phyloP scores from a whole-genome alignment of 92 coral and sea anemone species.

The Epizoanthus stellaris region DNA sequence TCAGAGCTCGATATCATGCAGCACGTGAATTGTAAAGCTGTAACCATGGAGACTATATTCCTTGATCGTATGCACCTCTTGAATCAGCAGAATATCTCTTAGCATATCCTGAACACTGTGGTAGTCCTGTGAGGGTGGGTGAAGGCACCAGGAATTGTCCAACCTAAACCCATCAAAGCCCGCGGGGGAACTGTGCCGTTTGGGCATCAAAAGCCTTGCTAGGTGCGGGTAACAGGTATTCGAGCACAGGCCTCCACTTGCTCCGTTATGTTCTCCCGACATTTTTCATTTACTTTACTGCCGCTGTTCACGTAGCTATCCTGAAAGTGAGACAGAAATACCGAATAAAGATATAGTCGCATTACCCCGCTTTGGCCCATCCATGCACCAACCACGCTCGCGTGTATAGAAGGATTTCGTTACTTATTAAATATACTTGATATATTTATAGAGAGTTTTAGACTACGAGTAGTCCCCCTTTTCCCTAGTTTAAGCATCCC shows the following conservation, averaged over 20 bases:
- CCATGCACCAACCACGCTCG: too few species aligned
- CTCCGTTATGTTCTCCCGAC: not conserved
- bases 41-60: constrained; percentile 57
- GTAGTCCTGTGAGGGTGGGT: constrained; percentile 5
- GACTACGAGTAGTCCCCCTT: too few species aligned
- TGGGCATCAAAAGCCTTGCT: not conserved
- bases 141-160: not conserved
- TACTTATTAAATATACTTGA: too few species aligned
- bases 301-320: not conserved
- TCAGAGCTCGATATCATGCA: constrained; percentile 59
- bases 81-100: constrained; percentile 48
- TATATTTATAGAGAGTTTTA: too few species aligned
- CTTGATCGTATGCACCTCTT: constrained; percentile 57
- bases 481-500: too few species aligned
- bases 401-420: too few species aligned
- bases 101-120: constrained; percentile 15
- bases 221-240: not conserved
- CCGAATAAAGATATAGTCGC: too few species aligned
- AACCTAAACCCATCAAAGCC: constrained; percentile 1
- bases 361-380: too few species aligned
- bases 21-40: constrained; percentile 55
- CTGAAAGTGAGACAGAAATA: too few species aligned
- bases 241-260: not conserved
- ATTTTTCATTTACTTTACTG: not conserved
- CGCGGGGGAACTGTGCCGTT: constrained; percentile 28